phyloP scores from a whole-genome alignment of 2,113 vertebrate genomes.

The Eulemur macaco region DNA sequence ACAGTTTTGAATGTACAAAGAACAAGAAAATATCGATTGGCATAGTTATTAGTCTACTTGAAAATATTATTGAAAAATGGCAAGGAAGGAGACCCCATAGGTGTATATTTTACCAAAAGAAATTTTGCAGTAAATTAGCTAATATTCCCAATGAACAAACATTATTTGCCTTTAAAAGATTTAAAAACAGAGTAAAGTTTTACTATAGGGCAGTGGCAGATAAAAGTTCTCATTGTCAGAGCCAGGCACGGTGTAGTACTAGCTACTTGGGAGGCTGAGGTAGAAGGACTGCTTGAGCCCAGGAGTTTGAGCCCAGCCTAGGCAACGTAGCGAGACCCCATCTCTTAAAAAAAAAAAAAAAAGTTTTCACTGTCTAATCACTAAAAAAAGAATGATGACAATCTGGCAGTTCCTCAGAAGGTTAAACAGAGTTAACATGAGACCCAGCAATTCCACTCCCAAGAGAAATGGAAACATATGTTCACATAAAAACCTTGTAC shows the following conservation, averaged over 20 bases:
- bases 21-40: background rate
- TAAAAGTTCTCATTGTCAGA: background rate
- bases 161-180: background rate
- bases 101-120: background rate
- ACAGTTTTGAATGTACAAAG: background rate
- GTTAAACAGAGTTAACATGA: background rate
- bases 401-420: background rate
- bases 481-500: background rate
- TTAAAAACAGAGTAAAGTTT: background rate
- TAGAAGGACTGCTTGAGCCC: background rate
- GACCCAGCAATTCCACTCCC: background rate
- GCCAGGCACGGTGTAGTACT: background rate
- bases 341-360: background rate
- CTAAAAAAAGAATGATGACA: background rate
- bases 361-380: background rate
- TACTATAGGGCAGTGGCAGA: background rate
- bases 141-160: background rate
- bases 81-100: background rate
- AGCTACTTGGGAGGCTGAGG: background rate
- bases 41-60: background rate
- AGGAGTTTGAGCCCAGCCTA: background rate
- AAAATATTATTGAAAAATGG: constrained; percentile 25
- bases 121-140: constrained; percentile 11
- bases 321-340: background rate
- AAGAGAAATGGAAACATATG: background rate